Percentiles rank a stretch among this genome's conserved stretches.
phyloP scores from a whole-genome alignment of 2,113 vertebrate genomes.

The Phaethornis superciliosus region DNA sequence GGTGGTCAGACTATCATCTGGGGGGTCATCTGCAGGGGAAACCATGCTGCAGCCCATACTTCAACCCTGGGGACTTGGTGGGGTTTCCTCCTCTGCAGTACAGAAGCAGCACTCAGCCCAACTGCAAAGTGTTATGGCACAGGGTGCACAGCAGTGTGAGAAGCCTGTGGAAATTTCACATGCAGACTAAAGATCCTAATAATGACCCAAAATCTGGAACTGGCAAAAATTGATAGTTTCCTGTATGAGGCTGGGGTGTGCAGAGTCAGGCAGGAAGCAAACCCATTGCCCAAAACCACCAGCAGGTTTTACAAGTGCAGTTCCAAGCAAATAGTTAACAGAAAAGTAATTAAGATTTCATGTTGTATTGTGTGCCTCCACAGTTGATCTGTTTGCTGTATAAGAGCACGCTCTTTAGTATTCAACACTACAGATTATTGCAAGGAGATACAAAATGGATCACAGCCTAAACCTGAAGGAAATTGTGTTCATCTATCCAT shows the following conservation, averaged over 20 bases:
- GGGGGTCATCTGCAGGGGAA: neutral
- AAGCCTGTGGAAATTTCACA: neutral
- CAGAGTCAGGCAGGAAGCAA: neutral
- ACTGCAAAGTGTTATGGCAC: accelerated
- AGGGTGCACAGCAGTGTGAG: neutral
- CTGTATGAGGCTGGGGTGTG: neutral
- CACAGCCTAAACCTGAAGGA: neutral
- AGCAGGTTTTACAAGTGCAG: neutral
- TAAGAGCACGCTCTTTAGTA: neutral
- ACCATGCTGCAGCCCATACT: accelerated
- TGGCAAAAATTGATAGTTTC: neutral
- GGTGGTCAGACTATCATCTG: neutral
- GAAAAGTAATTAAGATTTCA: neutral
- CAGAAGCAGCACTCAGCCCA: neutral
- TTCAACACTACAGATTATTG: neutral
- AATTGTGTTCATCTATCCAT: neutral
- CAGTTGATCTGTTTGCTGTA: neutral
- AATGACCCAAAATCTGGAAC: neutral
- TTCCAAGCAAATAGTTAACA: neutral
- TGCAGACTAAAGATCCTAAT: neutral
- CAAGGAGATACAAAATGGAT: neutral
- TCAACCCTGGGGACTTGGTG: accelerated
- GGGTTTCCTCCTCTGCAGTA: neutral
- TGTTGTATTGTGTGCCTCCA: neutral
- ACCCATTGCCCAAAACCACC: neutral